phyloP scores from a whole-genome alignment of 1,140 invertebrate species.

The Metaphire vulgaris region DNA sequence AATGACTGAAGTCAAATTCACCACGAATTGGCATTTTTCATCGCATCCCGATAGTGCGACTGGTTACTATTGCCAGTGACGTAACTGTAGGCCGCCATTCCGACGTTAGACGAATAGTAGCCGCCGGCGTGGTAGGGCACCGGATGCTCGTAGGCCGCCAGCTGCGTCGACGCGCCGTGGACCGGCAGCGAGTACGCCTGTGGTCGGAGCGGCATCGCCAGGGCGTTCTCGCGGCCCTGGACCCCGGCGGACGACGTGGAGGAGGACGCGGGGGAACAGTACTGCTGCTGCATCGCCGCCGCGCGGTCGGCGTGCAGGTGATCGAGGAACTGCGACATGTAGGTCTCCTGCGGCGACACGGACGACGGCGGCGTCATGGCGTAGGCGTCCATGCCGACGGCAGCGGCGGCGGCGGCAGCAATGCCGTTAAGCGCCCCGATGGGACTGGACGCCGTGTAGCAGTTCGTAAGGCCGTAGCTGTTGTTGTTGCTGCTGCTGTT shows the following conservation, averaged over 20 bases:
- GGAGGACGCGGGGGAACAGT: neutral
- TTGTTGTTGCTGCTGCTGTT: too few species aligned
- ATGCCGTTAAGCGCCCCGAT: slow-evolving; percentile 29
- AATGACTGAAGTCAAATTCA: too few species aligned
- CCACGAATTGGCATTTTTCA: neutral
- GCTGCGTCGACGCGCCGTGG: neutral
- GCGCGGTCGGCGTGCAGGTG: neutral
- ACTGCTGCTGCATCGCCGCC: neutral
- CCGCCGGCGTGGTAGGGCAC: neutral
- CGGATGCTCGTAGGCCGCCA: neutral
- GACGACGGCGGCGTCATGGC: slow-evolving; percentile 86
- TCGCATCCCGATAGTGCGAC: neutral
- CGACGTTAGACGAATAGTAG: neutral
- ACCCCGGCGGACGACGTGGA: too few species aligned
- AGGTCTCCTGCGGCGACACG: slow-evolving; percentile 73
- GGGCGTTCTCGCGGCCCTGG: neutral
- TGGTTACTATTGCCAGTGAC: neutral
- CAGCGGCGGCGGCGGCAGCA: slow-evolving; percentile 15
- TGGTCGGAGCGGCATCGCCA: neutral
- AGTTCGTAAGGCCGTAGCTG: slow-evolving; percentile 38
- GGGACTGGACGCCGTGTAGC: slow-evolving; percentile 33
- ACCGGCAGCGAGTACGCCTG: neutral
- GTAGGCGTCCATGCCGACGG: slow-evolving; percentile 35
- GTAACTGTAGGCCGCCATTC: neutral
- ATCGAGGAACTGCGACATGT: neutral